Evolutionary conservation across 64 coral and sea anemone genomes (phyloP).

Genomic region (Porites australiensis): DNA sequence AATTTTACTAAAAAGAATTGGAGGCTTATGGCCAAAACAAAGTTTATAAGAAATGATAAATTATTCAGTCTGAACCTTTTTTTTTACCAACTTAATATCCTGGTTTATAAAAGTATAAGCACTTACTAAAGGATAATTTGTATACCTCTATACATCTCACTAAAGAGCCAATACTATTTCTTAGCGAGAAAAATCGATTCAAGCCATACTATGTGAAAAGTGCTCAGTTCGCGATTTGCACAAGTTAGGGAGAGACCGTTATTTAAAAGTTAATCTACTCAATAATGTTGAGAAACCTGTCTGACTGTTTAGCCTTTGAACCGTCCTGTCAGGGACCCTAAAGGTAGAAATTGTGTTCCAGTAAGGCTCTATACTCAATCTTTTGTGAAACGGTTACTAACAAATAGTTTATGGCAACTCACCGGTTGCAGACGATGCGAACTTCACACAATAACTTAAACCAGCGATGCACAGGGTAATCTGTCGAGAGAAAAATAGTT

Average conservation of each 20-base stretch:
- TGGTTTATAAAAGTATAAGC: not conserved
- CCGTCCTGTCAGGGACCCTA: no score
- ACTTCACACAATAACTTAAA: not conserved
- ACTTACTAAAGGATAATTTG: not conserved
- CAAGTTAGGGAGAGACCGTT: no score
- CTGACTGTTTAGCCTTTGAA: no score
- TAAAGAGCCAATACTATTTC: not conserved
- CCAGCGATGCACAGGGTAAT: not conserved
- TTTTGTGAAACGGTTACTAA: no score
- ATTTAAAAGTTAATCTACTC: no score
- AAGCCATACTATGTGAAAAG: not conserved
- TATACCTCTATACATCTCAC: not conserved
- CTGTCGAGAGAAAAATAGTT: not conserved
- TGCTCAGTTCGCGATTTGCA: not conserved
- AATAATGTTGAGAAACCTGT: no score
- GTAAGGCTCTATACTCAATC: no score
- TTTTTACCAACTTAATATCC: slow-evolving; percentile 21
- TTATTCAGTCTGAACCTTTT: not conserved
- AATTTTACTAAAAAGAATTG: not conserved
- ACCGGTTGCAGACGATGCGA: not conserved
- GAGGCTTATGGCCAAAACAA: not conserved
- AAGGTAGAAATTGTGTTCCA: no score
- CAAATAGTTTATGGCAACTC: not conserved
- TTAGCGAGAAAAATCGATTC: no score
- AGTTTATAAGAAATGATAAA: not conserved